These are phyloP conservation scores for Actinernus sp. DNA, from an alignment of 92 coral and sea anemone genomes.

Conservation along the genomic window DNA sequence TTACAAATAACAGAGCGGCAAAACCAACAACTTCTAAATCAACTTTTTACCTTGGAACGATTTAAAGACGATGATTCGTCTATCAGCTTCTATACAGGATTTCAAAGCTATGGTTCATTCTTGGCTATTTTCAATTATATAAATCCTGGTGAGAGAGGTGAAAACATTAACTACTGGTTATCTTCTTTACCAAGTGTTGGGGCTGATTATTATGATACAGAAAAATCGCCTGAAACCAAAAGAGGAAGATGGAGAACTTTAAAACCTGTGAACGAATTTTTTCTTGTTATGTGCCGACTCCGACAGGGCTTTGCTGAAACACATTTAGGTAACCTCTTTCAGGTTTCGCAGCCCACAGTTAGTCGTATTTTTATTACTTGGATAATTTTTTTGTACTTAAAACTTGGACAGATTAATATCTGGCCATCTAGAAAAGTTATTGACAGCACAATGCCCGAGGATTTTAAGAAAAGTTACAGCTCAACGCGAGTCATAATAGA, in stretches of 20 bases:
- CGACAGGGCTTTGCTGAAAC: constrained; percentile 28
- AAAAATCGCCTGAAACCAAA: neutral
- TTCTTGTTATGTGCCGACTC: constrained; percentile 21
- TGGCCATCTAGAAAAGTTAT: constrained; percentile 22
- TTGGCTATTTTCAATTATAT: neutral
- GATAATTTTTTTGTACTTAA: constrained; percentile 31
- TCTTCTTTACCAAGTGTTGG: neutral
- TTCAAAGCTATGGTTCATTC: constrained; percentile 9
- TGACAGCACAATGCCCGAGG: constrained; percentile 22
- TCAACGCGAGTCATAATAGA: neutral
- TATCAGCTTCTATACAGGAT: constrained; percentile 21
- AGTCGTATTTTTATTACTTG: constrained; percentile 28
- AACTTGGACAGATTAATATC: constrained; percentile 25
- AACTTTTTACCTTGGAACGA: neutral
- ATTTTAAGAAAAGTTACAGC: constrained; percentile 3
- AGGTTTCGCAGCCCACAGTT: constrained; percentile 27
- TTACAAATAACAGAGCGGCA: neutral
- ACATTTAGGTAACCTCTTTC: constrained; percentile 29
- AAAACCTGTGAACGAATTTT: constrained; percentile 20
- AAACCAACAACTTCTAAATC: neutral
- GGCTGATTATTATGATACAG: neutral
- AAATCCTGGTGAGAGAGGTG: constrained; percentile 6
- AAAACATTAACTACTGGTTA: constrained; percentile 5
- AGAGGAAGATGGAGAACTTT: constrained; percentile 26
- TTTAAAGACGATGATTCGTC: neutral